phyloP scores from a whole-genome alignment of 2,113 vertebrate species.

The Ellobius talpinus region DNA sequence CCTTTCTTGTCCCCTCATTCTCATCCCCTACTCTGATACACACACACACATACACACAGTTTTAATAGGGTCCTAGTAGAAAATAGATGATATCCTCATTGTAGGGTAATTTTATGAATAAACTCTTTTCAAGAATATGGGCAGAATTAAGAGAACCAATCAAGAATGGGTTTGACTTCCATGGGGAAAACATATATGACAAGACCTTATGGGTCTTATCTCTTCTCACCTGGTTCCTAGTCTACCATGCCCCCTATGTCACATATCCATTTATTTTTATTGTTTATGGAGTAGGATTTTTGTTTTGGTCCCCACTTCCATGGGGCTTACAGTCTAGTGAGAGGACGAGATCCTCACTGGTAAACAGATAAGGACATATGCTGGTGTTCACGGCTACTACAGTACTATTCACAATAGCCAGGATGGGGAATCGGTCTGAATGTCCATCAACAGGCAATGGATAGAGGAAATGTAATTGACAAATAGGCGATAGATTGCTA shows the following conservation, averaged over 20 bases:
- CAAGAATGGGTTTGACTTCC: background rate
- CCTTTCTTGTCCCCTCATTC: background rate
- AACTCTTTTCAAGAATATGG: slow-evolving; percentile 54
- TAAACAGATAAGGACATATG: background rate
- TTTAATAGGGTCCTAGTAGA: slow-evolving; percentile 16
- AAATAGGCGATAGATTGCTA: background rate
- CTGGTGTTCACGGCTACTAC: background rate
- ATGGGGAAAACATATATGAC: background rate
- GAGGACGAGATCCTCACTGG: background rate
- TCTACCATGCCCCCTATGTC: background rate
- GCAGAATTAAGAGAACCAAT: slow-evolving; percentile 35
- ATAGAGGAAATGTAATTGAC: background rate
- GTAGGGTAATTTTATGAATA: slow-evolving; percentile 43
- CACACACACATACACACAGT: background rate
- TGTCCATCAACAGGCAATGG: background rate
- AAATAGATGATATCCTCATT: slow-evolving; percentile 47
- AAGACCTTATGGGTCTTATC: background rate
- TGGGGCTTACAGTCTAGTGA: background rate
- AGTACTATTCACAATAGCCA: background rate
- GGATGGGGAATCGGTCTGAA: background rate
- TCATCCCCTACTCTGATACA: background rate
- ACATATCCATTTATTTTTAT: background rate
- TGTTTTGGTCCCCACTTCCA: slow-evolving; percentile 4
- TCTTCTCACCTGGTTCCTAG: background rate
- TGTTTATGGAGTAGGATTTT: background rate